Conservation (phyloP, 2,888 invertebrate species). For the Pollenia amentaria region DNA sequence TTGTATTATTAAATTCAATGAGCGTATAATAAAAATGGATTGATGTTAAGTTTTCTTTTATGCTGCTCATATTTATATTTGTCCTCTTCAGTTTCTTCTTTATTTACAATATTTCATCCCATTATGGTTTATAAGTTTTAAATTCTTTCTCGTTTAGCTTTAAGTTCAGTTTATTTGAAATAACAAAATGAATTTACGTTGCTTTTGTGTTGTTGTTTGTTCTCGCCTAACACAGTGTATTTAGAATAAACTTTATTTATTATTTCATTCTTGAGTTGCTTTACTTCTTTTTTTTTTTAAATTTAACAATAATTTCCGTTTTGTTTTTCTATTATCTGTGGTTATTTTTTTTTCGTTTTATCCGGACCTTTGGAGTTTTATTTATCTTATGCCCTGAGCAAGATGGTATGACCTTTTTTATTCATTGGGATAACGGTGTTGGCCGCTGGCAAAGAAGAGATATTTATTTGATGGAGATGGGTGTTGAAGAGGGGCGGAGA, state of each 20-base stretch:
- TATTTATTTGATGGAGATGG: neutral
- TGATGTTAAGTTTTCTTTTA: conserved; percentile 60
- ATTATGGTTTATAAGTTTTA: conserved; percentile 45
- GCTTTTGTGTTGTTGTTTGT: neutral
- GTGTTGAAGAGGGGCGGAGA: neutral
- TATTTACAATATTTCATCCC: conserved; percentile 31
- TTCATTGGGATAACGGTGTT: conserved; percentile 44
- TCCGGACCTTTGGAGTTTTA: conserved; percentile 62
- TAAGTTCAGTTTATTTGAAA: conserved; percentile 46
- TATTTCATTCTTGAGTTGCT: conserved; percentile 48
- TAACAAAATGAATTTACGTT: conserved; percentile 1
- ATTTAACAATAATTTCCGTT: conserved; percentile 71
- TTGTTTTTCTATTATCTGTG: conserved; percentile 63
- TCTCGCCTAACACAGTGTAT: neutral
- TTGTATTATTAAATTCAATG: conserved; percentile 66
- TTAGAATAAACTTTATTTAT: conserved; percentile 65
- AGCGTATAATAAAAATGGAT: conserved; percentile 69
- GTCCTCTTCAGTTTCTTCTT: conserved; percentile 24
- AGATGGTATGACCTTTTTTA: conserved; percentile 65
- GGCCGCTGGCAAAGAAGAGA: conserved; percentile 30
- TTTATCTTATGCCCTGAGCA: conserved; percentile 63
- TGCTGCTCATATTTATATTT: neutral
- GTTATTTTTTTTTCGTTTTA: conserved; percentile 47
- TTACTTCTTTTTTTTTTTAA: conserved; percentile 32
- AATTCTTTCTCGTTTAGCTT: conserved; percentile 43